phyloP scores from a whole-genome alignment of 2,888 invertebrate species.

The Dromius quadrimaculatus region DNA sequence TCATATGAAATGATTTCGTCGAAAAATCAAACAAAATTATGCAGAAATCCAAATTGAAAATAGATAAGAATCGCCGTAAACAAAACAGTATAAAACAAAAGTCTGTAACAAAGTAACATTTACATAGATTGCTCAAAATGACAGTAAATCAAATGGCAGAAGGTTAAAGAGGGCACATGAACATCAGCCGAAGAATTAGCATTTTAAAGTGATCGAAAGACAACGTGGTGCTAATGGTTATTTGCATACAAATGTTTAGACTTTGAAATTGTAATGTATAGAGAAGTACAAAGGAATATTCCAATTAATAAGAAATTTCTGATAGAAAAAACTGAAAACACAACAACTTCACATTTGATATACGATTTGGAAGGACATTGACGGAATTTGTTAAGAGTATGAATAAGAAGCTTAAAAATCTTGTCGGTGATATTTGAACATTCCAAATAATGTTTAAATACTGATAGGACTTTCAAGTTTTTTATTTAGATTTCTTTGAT shows the following conservation, averaged over 20 bases:
- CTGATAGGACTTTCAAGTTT: no score
- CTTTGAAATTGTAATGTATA: no score
- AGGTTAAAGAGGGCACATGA: conserved; percentile 9
- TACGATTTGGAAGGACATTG: no score
- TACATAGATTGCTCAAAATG: conserved; percentile 27
- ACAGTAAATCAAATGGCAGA: conserved; percentile 35
- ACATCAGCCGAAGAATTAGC: conserved; percentile 18
- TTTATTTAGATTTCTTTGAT: no score
- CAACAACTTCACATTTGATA: no score
- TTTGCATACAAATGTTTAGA: conserved; percentile 27
- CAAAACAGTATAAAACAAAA: conserved; percentile 8
- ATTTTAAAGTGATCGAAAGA: conserved; percentile 38
- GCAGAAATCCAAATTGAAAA: conserved; percentile 12
- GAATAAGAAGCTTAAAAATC: no score
- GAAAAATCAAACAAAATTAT: conserved; percentile 4
- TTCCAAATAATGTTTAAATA: no score
- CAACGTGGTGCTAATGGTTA: conserved; percentile 4
- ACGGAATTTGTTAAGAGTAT: no score
- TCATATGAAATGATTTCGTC: not conserved
- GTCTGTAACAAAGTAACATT: conserved; percentile 9
- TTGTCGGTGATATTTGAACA: no score
- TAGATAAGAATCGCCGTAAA: conserved; percentile 17
- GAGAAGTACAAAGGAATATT: no score
- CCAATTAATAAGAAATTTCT: no score
- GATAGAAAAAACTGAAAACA: no score